phyloP scores from a whole-genome alignment of 2,113 vertebrate species.

The Alligator sinensis region DNA sequence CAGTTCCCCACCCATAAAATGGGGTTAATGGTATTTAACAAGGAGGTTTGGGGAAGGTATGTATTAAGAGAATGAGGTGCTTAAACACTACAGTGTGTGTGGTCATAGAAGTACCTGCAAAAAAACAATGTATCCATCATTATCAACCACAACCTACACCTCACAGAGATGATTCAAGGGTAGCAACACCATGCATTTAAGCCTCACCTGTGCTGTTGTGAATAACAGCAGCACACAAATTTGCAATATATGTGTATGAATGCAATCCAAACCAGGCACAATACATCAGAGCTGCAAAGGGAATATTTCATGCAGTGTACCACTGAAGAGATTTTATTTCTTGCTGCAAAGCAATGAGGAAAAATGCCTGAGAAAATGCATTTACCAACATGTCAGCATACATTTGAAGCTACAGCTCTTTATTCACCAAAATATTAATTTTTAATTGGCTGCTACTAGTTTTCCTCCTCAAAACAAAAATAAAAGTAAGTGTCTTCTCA shows the following conservation, averaged over 20 bases:
- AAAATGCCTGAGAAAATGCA: background rate
- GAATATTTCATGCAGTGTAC: background rate
- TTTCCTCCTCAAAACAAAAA: background rate
- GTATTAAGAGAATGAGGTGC: background rate
- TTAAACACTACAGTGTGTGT: background rate
- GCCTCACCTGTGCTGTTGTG: background rate
- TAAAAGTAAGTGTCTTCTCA: background rate
- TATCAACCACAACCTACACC: background rate
- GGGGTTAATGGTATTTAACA: background rate
- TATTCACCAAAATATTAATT: background rate
- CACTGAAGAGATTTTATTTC: background rate
- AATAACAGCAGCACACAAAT: background rate
- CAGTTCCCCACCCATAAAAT: background rate
- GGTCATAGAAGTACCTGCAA: background rate
- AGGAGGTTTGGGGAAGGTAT: background rate
- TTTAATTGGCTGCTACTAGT: background rate
- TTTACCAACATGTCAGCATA: background rate
- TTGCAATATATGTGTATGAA: background rate
- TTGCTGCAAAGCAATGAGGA: background rate
- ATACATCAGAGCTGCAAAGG: background rate
- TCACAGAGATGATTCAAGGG: background rate
- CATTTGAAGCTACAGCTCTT: background rate
- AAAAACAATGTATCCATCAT: background rate
- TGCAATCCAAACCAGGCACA: constrained; percentile 2
- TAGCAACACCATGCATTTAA: background rate